Base-by-base conservation (phyloP, 2,888 invertebrate species). In the Geotrupes spiniger region DNA sequence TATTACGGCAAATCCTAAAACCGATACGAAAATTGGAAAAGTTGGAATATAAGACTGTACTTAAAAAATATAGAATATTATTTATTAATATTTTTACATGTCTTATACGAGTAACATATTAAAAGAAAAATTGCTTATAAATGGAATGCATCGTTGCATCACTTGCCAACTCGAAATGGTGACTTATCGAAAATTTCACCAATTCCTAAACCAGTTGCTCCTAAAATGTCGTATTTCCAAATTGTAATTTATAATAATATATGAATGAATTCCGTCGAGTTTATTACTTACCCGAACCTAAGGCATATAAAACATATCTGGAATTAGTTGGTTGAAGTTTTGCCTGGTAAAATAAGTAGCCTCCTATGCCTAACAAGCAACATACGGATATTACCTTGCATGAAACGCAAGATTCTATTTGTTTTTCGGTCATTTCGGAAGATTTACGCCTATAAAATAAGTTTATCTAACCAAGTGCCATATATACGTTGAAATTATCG, bases 1-100 rank as follows among this genome's bases (percentile, higher is more conserved):
- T 52, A 78, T 98, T 1, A 98, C 98, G 1, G 97, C 97, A 2
- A 89, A 98, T 77, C 98, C 97, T 1, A 93, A 93, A 75, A 98
- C 97, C 53, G 95, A 98, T 68, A 92, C 94, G 0, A 87, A 85
- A 69, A 76, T 98, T 37, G 97, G 97, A 42, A 89, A 91, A 81
- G 95, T 97, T 59, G 97, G 97, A 54, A 75, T 73, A 63, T 83
- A 74, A 73, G 14, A 12, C 10, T 4, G 3, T 6, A 21, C 6
- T 21, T 21, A 43, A 37, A 41, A 16, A 39, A 36, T n/a, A 39
- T 40, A 26, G 14, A 10, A 25, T 16, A 17, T 14, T 29, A 27
- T 42, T 45, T 33, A 21, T 43, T 27, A 15, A n/a, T n/a, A 4
- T 21, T 21, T 21, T 21, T 21, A 21, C 21, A 21, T 4, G 4